These are phyloP conservation scores for Diglossa cyanea DNA, from an alignment of 2,797 vertebrate genomes.

Conservation along the genomic window DNA sequence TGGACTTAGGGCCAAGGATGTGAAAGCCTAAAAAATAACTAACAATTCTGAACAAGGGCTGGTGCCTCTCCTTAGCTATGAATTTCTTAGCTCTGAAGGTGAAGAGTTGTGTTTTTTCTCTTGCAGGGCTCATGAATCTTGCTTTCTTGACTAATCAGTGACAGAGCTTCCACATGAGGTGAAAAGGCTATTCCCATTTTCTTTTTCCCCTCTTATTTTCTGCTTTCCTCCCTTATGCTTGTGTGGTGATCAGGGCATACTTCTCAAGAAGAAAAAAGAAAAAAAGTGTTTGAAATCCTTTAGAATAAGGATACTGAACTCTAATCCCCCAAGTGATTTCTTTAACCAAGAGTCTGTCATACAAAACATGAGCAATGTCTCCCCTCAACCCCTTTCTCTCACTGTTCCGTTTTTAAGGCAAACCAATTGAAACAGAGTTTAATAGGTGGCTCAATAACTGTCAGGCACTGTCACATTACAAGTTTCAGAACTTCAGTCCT, in stretches of 20 bases:
- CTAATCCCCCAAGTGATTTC: neutral
- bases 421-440: neutral
- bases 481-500: neutral
- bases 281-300: neutral
- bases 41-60: neutral
- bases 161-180: neutral
- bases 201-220: neutral
- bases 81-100: neutral
- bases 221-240: neutral
- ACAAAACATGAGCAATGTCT: neutral
- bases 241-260: neutral
- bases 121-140: neutral
- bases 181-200: neutral
- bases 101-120: neutral
- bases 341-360: neutral
- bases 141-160: neutral
- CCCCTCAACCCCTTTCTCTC: neutral
- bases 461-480: neutral
- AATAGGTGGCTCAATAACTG: neutral
- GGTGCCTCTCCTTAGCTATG: neutral
- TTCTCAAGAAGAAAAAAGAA: neutral
- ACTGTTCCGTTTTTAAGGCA: neutral
- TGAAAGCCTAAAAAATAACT: neutral
- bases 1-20: neutral
- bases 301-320: neutral